Conservation (phyloP, 2,888 invertebrate species). For the Heteropelma amictum region DNA sequence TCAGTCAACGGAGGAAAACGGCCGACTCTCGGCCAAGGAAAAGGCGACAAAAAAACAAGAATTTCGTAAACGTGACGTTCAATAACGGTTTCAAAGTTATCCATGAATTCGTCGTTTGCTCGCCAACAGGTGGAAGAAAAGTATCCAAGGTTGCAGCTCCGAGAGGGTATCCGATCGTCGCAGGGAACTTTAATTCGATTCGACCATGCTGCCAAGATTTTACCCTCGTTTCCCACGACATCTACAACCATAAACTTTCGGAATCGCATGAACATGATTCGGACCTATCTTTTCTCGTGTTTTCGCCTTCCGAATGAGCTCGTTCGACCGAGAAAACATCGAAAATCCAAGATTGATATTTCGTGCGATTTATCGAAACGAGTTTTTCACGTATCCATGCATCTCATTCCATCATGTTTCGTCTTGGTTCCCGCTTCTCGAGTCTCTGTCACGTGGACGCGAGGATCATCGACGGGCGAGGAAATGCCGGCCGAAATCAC, state of each 20-base stretch:
- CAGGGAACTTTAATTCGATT: no score
- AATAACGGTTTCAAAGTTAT: no score
- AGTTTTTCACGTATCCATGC: background rate
- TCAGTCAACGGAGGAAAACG: no score
- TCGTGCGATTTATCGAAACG: slow-evolving; percentile 47
- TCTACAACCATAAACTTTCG: background rate
- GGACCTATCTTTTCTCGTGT: background rate
- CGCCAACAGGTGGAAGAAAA: no score
- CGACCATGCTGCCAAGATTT: no score
- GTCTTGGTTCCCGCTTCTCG: slow-evolving; percentile 35
- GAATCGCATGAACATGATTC: background rate
- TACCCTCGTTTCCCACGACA: background rate
- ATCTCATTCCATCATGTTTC: background rate
- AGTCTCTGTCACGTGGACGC: slow-evolving; percentile 32
- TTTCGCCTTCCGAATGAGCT: slow-evolving; percentile 29
- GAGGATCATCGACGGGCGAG: slow-evolving; percentile 54
- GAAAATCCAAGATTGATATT: slow-evolving; percentile 49
- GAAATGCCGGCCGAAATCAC: slow-evolving; percentile 45
- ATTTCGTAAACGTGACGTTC: no score
- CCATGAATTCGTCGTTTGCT: no score
- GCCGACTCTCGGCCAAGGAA: no score
- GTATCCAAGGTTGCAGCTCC: no score
- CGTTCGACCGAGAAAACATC: background rate
- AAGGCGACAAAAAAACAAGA: no score
- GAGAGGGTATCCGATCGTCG: no score